Conservation (phyloP, 2,797 vertebrate genomes). For the Rhabdomys pumilio region DNA sequence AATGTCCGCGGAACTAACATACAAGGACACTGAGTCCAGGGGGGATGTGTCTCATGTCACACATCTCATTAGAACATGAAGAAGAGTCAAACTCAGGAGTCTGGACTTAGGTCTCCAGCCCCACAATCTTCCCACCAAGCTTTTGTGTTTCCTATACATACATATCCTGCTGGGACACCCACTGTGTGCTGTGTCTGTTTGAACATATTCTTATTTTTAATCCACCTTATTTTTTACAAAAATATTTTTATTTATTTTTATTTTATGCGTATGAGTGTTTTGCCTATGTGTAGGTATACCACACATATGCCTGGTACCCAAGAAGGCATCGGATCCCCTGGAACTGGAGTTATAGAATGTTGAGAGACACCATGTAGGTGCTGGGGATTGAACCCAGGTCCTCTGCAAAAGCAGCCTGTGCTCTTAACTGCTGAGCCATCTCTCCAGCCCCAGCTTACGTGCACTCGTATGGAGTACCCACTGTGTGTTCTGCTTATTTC, state of each 20-base stretch:
- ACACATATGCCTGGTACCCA: background rate
- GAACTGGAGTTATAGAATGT: background rate
- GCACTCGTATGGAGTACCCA: no score
- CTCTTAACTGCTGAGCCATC: background rate
- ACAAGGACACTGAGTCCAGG: background rate
- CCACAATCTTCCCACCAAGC: rapidly evolving
- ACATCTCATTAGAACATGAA: background rate
- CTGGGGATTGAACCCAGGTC: background rate
- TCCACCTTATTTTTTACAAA: background rate
- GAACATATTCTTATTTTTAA: background rate
- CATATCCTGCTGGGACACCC: background rate
- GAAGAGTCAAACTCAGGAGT: background rate
- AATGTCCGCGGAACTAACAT: background rate
- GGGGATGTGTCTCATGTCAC: rapidly evolving
- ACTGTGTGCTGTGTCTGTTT: background rate
- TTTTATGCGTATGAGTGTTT: background rate
- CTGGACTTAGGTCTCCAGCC: background rate
- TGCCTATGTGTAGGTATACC: background rate
- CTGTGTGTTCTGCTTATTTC: background rate
- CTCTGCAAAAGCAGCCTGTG: background rate
- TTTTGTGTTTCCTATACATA: background rate
- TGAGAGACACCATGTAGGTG: background rate
- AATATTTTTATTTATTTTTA: background rate
- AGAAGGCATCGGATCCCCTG: background rate
- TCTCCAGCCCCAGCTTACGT: background rate